Percentiles rank a stretch among this genome's conserved stretches.
phyloP scores from a whole-genome alignment of 2,113 vertebrate genomes.

The Aviceda subcristata region DNA sequence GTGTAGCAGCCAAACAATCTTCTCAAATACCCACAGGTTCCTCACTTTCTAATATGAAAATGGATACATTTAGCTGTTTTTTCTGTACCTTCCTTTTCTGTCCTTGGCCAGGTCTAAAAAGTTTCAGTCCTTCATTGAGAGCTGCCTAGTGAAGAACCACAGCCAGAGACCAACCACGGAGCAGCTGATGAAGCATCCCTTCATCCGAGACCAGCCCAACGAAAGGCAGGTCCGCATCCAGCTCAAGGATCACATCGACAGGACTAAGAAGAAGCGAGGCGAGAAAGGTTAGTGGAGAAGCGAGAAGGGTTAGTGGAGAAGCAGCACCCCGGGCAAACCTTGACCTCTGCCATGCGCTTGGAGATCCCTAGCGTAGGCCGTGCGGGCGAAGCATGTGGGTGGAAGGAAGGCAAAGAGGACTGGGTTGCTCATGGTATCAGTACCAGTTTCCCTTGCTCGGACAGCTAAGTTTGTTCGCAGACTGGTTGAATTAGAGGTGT shows the following conservation, averaged over 20 bases:
- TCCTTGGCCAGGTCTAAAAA: slow-evolving; percentile 90
- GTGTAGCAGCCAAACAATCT: not conserved
- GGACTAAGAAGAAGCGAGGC: slow-evolving; percentile 96
- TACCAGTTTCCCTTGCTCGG: not conserved
- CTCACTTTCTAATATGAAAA: not conserved
- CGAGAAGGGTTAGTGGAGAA: slow-evolving; percentile 72
- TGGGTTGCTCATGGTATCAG: not conserved
- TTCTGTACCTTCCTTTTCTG: not conserved
- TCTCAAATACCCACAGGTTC: not conserved
- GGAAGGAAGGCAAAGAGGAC: not conserved
- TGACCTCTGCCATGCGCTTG: not conserved
- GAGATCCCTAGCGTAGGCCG: rapidly evolving
- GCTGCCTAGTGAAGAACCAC: slow-evolving; percentile 97
- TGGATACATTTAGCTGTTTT: rapidly evolving
- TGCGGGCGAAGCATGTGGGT: rapidly evolving
- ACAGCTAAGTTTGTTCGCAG: not conserved
- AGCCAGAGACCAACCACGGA: slow-evolving; percentile 93
- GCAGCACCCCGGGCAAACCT: not conserved
- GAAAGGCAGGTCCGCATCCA: slow-evolving; percentile 98
- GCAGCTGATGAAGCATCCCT: slow-evolving; percentile 96
- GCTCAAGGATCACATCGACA: slow-evolving; percentile 98
- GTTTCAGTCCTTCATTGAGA: slow-evolving; percentile 97
- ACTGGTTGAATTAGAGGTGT: not conserved
- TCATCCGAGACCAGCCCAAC: slow-evolving; percentile 95
- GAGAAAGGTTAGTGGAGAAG: slow-evolving; percentile 84